A percentile compares a stretch with the other conserved stretches of the same genome.
phyloP scores from a whole-genome alignment of 2,113 vertebrate genomes.

The Catharus minimus region DNA sequence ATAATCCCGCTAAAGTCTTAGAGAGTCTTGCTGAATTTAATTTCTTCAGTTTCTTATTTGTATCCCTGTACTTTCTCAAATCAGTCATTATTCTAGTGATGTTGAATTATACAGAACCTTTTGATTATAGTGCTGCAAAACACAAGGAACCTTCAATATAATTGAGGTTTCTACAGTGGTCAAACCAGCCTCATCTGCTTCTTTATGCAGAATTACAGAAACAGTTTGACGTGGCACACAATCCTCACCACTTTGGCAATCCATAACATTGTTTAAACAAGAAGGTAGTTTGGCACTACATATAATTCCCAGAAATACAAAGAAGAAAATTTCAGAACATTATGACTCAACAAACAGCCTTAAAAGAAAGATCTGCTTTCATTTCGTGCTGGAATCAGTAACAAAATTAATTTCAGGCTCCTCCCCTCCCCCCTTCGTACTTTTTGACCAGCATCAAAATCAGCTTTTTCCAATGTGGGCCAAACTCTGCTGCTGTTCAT shows the following conservation, averaged over 20 bases:
- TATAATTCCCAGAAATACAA: constrained; percentile 36
- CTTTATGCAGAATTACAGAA: neutral
- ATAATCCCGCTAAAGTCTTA: constrained; percentile 30
- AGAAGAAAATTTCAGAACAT: constrained; percentile 28
- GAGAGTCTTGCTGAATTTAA: neutral
- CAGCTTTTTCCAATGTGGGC: neutral
- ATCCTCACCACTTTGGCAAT: neutral
- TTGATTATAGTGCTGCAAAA: constrained; percentile 10
- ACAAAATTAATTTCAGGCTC: neutral
- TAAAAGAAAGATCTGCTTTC: constrained; percentile 10
- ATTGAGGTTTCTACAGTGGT: neutral
- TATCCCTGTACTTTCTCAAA: neutral
- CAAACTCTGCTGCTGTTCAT: constrained; percentile 33
- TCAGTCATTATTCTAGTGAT: constrained; percentile 18
- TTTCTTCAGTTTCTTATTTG: constrained; percentile 24
- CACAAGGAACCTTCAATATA: neutral
- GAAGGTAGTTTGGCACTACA: constrained; percentile 31
- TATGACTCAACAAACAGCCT: constrained; percentile 31
- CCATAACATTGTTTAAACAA: constrained; percentile 27
- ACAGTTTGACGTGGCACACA: neutral
- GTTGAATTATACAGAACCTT: constrained; percentile 39
- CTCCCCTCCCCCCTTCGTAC: neutral
- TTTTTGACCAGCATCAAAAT: neutral
- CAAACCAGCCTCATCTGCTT: neutral
- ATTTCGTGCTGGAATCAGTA: constrained; percentile 34